phyloP scores from a whole-genome alignment of 2,113 vertebrate species.

The Scomber japonicus region DNA sequence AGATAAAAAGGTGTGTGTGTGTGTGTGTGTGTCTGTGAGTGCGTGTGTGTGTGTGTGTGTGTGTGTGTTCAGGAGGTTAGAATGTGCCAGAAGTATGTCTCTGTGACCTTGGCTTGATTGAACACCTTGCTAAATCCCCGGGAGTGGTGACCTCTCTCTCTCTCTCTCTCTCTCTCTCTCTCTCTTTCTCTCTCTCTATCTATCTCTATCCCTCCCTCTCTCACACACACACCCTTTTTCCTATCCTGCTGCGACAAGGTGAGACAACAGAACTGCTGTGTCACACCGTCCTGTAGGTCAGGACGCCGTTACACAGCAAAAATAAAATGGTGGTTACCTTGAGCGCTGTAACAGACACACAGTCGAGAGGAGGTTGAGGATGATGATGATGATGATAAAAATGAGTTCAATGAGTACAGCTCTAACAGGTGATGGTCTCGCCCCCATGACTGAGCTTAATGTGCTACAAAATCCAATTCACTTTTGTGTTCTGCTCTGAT shows the following conservation, averaged over 20 bases:
- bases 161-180: too few species aligned
- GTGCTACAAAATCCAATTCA: not conserved
- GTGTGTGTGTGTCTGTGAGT: not conserved
- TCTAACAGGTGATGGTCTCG: too few species aligned
- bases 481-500: too few species aligned
- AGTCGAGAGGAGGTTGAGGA: not conserved
- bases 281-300: conserved; percentile 48
- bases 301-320: conserved; percentile 57
- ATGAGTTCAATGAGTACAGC: not conserved
- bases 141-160: conserved; percentile 11
- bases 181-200: too few species aligned
- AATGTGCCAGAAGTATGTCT: conserved; percentile 17
- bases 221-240: not conserved
- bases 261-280: conserved; percentile 57
- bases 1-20: not conserved
- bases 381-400: not conserved
- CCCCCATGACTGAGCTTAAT: not conserved
- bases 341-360: conserved; percentile 3
- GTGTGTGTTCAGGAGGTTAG: conserved; percentile 42
- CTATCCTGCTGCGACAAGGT: conserved; percentile 32
- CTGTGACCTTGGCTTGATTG: conserved; percentile 38
- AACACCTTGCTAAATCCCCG: not conserved
- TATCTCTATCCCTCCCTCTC: too few species aligned
- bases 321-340: conserved; percentile 30
- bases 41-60: not conserved